Conservation (phyloP, 1,140 invertebrate genomes). For the Triops cancriformis region DNA sequence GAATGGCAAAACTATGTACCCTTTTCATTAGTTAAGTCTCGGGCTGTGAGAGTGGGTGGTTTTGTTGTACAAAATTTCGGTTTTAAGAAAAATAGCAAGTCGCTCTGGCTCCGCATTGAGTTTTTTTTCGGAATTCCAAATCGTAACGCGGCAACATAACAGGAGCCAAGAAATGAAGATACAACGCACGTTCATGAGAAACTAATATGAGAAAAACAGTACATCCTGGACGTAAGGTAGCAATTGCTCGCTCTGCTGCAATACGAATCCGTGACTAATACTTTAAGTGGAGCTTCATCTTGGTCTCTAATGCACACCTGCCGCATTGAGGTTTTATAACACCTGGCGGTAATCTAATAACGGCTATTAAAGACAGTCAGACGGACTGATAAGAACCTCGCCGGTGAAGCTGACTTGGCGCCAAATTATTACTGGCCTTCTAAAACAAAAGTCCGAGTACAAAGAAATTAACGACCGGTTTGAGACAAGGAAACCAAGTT, state of each 20-base stretch:
- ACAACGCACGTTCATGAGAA: neutral
- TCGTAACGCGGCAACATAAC: neutral
- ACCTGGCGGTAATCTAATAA: constrained; percentile 10
- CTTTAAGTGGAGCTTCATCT: neutral
- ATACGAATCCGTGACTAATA: neutral
- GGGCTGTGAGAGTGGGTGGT: neutral
- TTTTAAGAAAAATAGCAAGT: neutral
- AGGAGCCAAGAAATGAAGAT: neutral
- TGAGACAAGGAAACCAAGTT: neutral
- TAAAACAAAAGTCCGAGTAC: neutral
- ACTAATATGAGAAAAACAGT: neutral
- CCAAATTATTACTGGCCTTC: neutral
- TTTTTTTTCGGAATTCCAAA: neutral
- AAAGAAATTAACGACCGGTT: constrained; percentile 1
- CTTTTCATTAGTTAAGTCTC: neutral
- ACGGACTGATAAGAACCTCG: constrained; percentile 9
- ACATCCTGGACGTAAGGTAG: neutral
- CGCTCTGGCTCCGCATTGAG: no score
- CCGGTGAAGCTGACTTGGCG: neutral
- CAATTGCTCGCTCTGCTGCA: neutral
- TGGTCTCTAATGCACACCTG: constrained; percentile 12
- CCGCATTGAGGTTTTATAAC: constrained; percentile 3
- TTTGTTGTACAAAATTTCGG: neutral
- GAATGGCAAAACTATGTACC: neutral
- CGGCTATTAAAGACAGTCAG: constrained; percentile 10